These are phyloP conservation scores for Sigmodon hispidus DNA, from an alignment of 2,113 vertebrate genomes.

Conservation along the genomic window DNA sequence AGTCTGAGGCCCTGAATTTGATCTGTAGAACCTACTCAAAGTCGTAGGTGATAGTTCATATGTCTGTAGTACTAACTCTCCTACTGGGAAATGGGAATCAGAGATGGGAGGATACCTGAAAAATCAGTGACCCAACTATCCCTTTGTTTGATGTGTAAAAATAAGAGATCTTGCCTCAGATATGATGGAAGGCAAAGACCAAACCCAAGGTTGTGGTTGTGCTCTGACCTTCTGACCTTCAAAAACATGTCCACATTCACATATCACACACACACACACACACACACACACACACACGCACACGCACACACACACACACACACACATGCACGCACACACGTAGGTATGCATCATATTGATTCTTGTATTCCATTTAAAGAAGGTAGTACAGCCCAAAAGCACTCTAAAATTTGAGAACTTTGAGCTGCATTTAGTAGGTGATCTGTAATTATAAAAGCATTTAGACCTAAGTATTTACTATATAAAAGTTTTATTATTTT, in stretches of 20 bases:
- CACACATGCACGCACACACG: neutral
- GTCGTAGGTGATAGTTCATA: too few relatives aligned
- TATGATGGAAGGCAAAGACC: neutral
- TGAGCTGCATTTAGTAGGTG: neutral
- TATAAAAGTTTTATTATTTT: neutral
- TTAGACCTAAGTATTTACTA: conserved; percentile 1
- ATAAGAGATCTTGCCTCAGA: neutral
- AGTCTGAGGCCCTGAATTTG: neutral
- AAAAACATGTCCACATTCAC: neutral
- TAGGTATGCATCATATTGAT: neutral
- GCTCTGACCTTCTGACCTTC: neutral
- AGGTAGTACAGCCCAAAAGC: neutral
- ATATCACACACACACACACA: neutral
- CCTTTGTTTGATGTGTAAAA: neutral
- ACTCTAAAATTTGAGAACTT: neutral
- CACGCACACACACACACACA: neutral
- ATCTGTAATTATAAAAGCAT: neutral
- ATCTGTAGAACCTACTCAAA: neutral
- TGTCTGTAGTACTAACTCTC: neutral
- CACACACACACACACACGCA: neutral
- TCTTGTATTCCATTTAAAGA: neutral
- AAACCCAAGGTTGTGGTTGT: neutral
- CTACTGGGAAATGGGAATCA: neutral
- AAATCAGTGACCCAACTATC: neutral
- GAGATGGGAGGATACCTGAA: neutral